Percentiles rank a stretch among this genome's conserved stretches.
Conservation (phyloP, 1,140 invertebrate species). For the Leguminivora glycinivorella region DNA sequence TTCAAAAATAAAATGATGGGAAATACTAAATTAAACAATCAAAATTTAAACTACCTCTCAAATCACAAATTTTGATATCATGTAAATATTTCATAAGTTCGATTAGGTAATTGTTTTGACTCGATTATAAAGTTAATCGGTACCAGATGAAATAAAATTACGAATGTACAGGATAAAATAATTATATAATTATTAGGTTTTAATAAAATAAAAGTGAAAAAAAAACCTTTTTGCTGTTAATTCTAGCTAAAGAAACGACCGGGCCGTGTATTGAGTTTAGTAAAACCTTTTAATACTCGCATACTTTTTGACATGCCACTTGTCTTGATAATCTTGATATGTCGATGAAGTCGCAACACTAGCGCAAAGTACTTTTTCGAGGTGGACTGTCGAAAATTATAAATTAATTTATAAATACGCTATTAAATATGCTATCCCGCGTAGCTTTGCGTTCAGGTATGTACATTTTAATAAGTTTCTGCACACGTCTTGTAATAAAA, state of each 20-base stretch:
- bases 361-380: constrained; percentile 59
- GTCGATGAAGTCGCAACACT: constrained; percentile 47
- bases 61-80: background rate
- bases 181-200: no score
- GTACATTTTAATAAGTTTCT: constrained; percentile 37
- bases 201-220: no score
- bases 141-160: background rate
- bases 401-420: constrained; percentile 47
- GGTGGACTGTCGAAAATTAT: constrained; percentile 52
- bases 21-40: background rate
- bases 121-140: background rate
- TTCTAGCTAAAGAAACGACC: no score
- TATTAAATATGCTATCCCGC: constrained; percentile 73
- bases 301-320: background rate
- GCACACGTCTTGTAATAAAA: constrained; percentile 9
- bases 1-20: background rate
- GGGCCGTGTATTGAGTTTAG: no score
- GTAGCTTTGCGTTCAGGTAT: constrained; percentile 75
- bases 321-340: background rate
- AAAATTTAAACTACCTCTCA: no score
- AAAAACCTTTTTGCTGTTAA: no score
- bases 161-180: no score
- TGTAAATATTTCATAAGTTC: background rate
- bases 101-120: background rate
- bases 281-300: background rate